Base-by-base conservation (phyloP, 2,797 vertebrate genomes). In the Eulemur mongoz region DNA sequence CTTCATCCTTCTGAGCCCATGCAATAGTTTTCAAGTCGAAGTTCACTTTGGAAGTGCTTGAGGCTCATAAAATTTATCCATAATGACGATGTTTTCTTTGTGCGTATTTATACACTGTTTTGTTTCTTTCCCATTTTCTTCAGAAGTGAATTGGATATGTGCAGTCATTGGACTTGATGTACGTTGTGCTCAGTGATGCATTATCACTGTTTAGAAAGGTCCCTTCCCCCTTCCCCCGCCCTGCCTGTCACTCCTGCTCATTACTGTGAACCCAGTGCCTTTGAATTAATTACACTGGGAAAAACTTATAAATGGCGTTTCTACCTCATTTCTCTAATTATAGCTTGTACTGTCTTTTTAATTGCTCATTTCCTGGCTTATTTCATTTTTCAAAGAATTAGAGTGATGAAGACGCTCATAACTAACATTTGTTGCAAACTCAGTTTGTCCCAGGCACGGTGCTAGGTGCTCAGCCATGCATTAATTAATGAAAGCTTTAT, bases 241-340 rank as follows among this genome's bases (percentile, higher is more conserved):
- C 35, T 43, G 43, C 82, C 48, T 4, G 12, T 27, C 72, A 7
- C 6, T 14, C 30, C 32, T 18, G 27, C 72, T 52, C 48, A 4
- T 50, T 48, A 32, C 78, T 69, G 27, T 8, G 81, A 79, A 57
- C 54, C 61, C n/a, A 25, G 0, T 15, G 72, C 57, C 76, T 93
- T 83, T 35, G 40, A 52, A 52, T 81, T 30, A 86, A 43, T 63
- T 54, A 50, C 65, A 48, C 63, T 73, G 63, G 90, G 38, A 54
- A 69, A 65, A 54, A 52, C 88, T 90, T 78, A 65, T 50, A 54
- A 72, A 59, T 75, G 78, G 27, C 2, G 0, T 45, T 82, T 91
- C 63, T 54, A 45, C 40, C 57, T 86, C 94, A 23, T 75, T 94
- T 91, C 57, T 75, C 89, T 95, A 50, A 86, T 91, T 43, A 65